Percentiles rank a stretch among this genome's conserved stretches.
These are phyloP conservation scores for Ia io DNA, from an alignment of 2,113 vertebrate species.

Conservation along the genomic window DNA sequence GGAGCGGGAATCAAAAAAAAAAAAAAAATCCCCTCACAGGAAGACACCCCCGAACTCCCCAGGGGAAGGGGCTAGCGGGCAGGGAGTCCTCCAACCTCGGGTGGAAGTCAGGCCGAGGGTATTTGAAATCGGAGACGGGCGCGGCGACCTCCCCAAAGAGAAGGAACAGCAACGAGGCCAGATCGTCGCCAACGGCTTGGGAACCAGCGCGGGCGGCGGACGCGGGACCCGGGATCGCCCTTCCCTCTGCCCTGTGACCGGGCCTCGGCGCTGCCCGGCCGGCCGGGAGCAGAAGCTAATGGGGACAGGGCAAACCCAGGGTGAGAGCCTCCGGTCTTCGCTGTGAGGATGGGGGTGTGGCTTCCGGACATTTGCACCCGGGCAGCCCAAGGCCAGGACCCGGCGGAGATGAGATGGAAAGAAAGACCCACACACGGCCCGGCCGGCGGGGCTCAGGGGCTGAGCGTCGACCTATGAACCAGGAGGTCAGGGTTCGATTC, in stretches of 20 bases:
- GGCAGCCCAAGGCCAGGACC: too few species aligned
- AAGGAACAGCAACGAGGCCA: neutral
- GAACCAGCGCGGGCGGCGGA: neutral
- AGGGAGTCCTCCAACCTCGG: neutral
- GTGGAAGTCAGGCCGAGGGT: neutral
- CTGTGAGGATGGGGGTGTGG: neutral
- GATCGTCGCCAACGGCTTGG: neutral
- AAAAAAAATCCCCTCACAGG: neutral
- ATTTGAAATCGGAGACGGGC: conserved; percentile 39
- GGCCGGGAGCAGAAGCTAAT: neutral
- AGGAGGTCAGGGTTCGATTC: too few species aligned
- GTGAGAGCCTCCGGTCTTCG: rapidly evolving
- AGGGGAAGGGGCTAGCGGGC: conserved; percentile 28
- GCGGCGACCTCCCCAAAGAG: neutral
- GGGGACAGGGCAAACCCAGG: neutral
- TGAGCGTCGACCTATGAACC: too few species aligned
- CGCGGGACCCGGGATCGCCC: rapidly evolving
- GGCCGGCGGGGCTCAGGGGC: too few species aligned
- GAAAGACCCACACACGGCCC: neutral
- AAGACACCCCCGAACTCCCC: neutral
- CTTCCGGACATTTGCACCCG: rapidly evolving
- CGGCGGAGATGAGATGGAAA: rapidly evolving
- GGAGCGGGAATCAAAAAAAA: neutral
- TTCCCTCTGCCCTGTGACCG: rapidly evolving
- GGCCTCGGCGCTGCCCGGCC: neutral